Evolutionary conservation across 2,113 vertebrate species (phyloP).

Genomic region (Ctenomys sociabilis): DNA sequence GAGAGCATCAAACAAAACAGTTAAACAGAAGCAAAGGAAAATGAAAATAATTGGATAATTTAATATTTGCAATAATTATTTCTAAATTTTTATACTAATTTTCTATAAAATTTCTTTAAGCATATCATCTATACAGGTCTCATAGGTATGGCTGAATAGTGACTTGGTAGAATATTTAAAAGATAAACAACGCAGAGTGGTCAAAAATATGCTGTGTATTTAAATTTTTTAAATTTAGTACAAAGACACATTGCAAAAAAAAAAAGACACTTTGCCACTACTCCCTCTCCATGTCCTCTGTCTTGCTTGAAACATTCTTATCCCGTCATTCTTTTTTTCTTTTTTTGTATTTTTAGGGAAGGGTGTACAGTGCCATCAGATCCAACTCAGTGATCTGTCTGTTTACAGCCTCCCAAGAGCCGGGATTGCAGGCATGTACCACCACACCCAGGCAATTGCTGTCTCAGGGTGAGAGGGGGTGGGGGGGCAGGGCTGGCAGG

Average conservation of each 20-base stretch:
- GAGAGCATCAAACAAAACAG: background rate
- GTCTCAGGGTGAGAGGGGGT: too few species aligned
- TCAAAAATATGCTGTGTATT: background rate
- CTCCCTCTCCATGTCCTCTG: background rate
- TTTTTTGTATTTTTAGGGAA: too few species aligned
- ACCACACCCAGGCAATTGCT: too few species aligned
- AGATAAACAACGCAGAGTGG: background rate
- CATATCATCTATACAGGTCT: background rate
- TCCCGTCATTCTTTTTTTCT: background rate
- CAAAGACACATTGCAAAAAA: background rate
- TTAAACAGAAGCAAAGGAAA: background rate
- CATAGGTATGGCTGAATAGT: background rate
- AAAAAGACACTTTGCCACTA: background rate
- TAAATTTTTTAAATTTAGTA: background rate
- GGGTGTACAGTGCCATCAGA: too few species aligned
- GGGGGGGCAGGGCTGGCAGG: too few species aligned
- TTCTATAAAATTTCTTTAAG: background rate
- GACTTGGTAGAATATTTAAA: background rate
- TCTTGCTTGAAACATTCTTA: background rate
- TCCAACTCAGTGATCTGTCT: too few species aligned
- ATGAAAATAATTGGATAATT: background rate
- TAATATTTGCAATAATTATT: conserved; percentile 20
- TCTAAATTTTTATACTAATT: conserved; percentile 16
- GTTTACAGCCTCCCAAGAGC: too few species aligned
- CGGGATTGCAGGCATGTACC: too few species aligned